Evolutionary conservation across 2,113 vertebrate genomes (phyloP), one percentile per base, ranked within the genome.

Genomic region (Psittacara wagleri): DNA sequence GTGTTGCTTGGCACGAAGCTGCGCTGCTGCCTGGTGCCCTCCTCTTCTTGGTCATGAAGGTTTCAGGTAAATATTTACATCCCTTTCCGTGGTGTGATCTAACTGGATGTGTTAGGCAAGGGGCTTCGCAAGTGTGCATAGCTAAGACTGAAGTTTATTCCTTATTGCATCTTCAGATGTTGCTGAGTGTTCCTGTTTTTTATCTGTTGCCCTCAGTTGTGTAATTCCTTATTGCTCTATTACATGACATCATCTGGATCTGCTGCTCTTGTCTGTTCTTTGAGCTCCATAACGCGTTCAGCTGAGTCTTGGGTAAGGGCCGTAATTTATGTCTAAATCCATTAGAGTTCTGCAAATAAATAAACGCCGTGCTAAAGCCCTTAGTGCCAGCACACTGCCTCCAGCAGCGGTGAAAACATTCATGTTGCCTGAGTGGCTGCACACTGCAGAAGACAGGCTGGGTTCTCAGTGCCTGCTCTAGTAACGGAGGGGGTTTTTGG

Each of bases 391-490:
- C 67, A 51, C 2, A 4, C 19, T 90, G 93, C 90, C 90, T 96
- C 44, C 74, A 96, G 95, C 90, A 91, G 77, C 49, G 92, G 92
- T 86, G 92, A 94, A 88, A 87, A 92, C 66, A 92, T 92, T 92
- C 86, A 3, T 90, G 72, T 57, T 3, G 80, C 68, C 29, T 55
- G 64, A 93, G 83, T 78, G 0, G 12, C 48, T 14, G 39, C 44
- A 24, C 72, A 35, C 48, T 52, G 73, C 25, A 19, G 29, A 48
- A 37, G 77, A 39, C n/a, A 48, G 75, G 52, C 35, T 81, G 77
- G 54, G 7, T 51, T 94, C 83, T 49, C 86, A 91, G 87, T 55
- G 89, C 49, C 66, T 44, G 51, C 51, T 81, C 67, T 27, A 14
- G 37, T 66, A 48, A 35, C 23, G 24, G 39, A 80, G 66, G 20